phyloP scores from a whole-genome alignment of 2,888 invertebrate species.

The Tachina lurida region DNA sequence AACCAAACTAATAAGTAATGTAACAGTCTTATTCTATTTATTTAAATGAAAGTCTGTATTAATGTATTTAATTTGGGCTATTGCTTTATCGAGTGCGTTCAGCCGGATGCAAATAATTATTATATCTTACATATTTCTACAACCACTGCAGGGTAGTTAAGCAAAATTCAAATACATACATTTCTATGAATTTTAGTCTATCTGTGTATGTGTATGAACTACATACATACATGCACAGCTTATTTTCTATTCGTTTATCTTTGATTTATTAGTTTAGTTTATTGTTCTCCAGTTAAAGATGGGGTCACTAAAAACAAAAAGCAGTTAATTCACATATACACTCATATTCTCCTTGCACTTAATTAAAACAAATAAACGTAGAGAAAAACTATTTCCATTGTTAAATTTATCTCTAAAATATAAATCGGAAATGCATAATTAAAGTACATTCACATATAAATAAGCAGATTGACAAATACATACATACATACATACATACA shows the following conservation, averaged over 20 bases:
- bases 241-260: constrained; percentile 12
- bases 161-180: no score
- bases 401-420: constrained; percentile 60
- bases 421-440: constrained; percentile 75
- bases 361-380: constrained; percentile 61
- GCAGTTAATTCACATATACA: constrained; percentile 49
- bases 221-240: not conserved
- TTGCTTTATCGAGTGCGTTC: no score
- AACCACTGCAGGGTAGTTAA: no score
- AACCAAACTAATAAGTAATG: no score
- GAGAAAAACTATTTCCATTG: constrained; percentile 58
- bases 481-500: no score
- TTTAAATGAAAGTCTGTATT: no score
- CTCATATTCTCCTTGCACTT: constrained; percentile 61
- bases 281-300: constrained; percentile 60
- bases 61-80: no score
- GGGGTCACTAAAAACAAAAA: constrained; percentile 52
- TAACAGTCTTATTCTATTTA: no score
- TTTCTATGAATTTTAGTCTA: not conserved
- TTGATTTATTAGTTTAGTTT: constrained; percentile 42
- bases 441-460: constrained; percentile 60
- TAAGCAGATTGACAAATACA: not conserved
- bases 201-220: not conserved
- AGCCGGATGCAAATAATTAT: no score
- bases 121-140: no score